Conservation (phyloP, 1,140 invertebrate species). For the Ostrea edulis region DNA sequence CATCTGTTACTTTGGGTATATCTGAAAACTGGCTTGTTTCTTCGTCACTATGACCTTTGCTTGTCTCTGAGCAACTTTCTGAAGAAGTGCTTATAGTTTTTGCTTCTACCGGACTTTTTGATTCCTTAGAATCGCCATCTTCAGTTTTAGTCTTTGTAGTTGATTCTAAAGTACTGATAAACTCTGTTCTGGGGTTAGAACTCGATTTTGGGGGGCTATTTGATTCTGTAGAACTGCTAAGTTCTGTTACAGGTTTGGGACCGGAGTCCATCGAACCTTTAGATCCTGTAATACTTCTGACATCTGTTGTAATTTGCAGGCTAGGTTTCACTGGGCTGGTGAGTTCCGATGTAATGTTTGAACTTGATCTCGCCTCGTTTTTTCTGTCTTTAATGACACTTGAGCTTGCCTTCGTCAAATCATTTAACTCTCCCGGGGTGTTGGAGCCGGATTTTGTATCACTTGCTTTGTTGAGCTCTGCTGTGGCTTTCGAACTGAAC, state of each 20-base stretch:
- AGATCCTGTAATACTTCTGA: not conserved
- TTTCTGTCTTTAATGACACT: not conserved
- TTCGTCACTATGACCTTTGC: not conserved
- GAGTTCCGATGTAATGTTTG: not conserved
- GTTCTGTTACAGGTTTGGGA: not conserved
- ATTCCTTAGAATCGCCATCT: not conserved
- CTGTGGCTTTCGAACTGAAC: not conserved
- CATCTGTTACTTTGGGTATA: not conserved
- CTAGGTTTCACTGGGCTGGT: not conserved
- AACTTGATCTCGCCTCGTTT: not conserved
- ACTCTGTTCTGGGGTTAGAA: too few species aligned
- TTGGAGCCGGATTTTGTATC: not conserved
- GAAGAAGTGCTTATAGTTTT: not conserved
- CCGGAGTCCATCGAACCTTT: not conserved
- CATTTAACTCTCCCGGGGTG: not conserved
- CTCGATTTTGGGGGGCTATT: too few species aligned
- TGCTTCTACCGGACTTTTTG: not conserved
- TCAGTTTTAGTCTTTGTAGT: too few species aligned
- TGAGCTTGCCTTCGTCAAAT: not conserved
- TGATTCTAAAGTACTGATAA: too few species aligned
- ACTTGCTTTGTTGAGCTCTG: not conserved
- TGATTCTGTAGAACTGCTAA: not conserved
- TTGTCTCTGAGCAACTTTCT: not conserved
- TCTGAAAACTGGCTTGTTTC: not conserved
- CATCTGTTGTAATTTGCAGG: not conserved